Percentiles rank a stretch among this genome's conserved stretches.
Evolutionary conservation across 2,113 vertebrate species (phyloP).

Genomic region (Campylorhamphus procurvoides): DNA sequence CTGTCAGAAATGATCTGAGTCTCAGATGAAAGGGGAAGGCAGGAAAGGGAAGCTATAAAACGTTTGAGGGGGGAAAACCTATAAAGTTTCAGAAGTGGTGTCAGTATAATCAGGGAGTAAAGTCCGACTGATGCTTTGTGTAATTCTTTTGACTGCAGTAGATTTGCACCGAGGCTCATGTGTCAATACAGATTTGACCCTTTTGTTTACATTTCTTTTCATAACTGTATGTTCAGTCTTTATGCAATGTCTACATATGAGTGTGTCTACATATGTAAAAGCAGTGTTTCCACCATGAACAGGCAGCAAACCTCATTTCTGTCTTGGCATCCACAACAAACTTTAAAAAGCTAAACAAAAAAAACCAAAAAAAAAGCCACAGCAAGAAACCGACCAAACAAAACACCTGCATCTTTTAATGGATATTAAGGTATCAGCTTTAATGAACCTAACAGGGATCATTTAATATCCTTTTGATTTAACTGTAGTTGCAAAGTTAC

Average conservation of each 20-base stretch:
- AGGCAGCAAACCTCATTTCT: neutral
- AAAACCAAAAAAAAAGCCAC: neutral
- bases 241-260: accelerated
- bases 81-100: constrained; percentile 26
- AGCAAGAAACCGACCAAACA: neutral
- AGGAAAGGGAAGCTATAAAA: neutral
- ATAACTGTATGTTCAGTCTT: neutral
- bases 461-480: neutral
- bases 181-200: neutral
- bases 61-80: neutral
- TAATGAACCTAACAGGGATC: neutral
- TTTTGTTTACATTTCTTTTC: neutral
- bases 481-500: neutral
- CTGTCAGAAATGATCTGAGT: constrained; percentile 18
- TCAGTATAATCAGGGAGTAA: neutral
- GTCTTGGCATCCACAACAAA: neutral
- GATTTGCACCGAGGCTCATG: neutral
- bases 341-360: neutral
- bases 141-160: neutral
- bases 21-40: neutral
- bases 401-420: neutral
- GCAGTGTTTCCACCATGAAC: neutral
- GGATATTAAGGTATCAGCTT: neutral
- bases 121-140: neutral
- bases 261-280: neutral